Conservation (phyloP, 2,113 vertebrate genomes). For the Tyto alba region DNA sequence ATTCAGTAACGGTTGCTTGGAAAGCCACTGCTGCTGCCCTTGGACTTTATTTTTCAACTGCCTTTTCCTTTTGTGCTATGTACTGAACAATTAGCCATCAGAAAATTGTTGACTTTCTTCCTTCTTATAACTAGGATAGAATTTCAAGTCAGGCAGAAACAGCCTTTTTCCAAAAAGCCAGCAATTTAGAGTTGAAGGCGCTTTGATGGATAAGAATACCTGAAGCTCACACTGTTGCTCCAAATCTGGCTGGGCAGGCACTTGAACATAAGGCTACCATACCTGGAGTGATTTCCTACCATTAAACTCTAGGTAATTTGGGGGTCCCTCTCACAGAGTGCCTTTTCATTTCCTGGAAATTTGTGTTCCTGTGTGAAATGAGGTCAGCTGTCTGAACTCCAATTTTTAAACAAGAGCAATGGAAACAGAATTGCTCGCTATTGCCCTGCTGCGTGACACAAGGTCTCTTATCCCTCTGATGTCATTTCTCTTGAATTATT, state of each 20-base stretch:
- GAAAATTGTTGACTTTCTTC: not conserved
- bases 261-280: accelerated
- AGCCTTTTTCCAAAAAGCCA: not conserved
- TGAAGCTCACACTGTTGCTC: not conserved
- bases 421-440: accelerated
- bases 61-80: not conserved
- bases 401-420: accelerated
- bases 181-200: accelerated
- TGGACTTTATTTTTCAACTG: accelerated
- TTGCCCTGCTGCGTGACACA: not conserved
- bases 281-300: not conserved
- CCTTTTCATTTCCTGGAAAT: not conserved
- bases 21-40: not conserved
- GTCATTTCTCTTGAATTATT: not conserved
- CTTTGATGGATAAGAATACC: not conserved
- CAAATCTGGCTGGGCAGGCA: not conserved
- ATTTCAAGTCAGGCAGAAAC: not conserved
- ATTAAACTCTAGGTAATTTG: accelerated
- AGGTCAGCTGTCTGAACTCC: not conserved
- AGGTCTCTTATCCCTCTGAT: not conserved
- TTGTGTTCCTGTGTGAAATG: not conserved
- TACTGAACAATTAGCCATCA: not conserved
- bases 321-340: not conserved
- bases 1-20: not conserved
- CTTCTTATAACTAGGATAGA: accelerated